Conservation (phyloP, 2,797 vertebrate genomes). For the Ptychobarbus kaznakovi region DNA sequence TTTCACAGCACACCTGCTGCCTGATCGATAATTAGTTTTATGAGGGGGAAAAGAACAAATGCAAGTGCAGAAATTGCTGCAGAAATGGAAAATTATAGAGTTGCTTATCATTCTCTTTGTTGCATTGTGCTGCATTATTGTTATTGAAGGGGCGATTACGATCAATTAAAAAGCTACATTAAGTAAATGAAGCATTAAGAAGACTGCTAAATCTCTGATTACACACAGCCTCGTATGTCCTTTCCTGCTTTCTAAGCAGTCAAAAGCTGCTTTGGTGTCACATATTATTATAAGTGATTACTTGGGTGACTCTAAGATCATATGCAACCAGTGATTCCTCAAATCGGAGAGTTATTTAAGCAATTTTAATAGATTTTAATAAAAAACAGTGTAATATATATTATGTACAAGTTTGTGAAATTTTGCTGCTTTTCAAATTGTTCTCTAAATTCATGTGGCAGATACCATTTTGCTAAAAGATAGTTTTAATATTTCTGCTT, state of each 20-base stretch:
- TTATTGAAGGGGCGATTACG: background rate
- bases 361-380: background rate
- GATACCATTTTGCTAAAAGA: background rate
- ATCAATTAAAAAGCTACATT: slow-evolving; percentile 10
- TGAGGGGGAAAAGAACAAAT: background rate
- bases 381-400: background rate
- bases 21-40: slow-evolving; percentile 45
- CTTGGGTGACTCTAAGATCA: background rate
- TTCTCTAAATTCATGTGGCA: background rate
- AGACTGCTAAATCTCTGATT: slow-evolving; percentile 22
- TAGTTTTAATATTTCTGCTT: background rate
- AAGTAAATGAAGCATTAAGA: slow-evolving; percentile 23
- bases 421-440: background rate
- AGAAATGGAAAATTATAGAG: background rate
- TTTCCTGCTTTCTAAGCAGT: background rate
- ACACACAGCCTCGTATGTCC: background rate
- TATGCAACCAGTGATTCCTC: slow-evolving; percentile 3
- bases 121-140: background rate
- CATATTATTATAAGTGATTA: background rate
- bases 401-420: background rate
- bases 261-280: slow-evolving; percentile 12
- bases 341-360: background rate
- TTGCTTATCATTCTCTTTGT: background rate
- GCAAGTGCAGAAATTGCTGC: background rate
- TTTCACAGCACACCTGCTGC: slow-evolving; percentile 43